Evolutionary conservation across 1,140 invertebrate genomes (phyloP).

Genomic region (Brachionus rubens): DNA sequence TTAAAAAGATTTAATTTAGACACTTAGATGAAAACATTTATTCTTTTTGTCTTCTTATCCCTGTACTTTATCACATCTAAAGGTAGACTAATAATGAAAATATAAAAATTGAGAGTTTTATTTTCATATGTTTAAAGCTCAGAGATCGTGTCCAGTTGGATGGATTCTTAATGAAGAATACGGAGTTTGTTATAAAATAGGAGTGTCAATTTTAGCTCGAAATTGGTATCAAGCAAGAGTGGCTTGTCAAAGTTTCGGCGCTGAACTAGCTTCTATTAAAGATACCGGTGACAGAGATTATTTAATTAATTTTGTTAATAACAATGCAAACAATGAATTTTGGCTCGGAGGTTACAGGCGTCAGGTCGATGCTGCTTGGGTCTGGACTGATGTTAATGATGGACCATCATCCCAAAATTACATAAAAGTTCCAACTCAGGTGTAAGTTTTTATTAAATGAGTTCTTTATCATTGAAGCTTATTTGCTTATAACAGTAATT

Average conservation of each 20-base stretch:
- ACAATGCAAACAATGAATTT: constrained; percentile 16
- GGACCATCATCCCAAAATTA: constrained; percentile 28
- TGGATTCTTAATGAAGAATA: constrained; percentile 43
- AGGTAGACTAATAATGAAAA: too few species aligned
- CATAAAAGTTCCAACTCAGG: constrained; percentile 12
- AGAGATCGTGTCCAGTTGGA: constrained; percentile 33
- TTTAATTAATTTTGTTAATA: constrained; percentile 12
- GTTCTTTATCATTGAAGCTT: not conserved
- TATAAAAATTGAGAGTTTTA: not conserved
- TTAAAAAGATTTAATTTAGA: too few species aligned
- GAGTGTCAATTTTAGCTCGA: constrained; percentile 4
- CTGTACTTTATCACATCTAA: too few species aligned
- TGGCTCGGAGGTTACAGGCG: constrained; percentile 30
- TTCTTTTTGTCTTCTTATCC: too few species aligned
- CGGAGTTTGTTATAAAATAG: constrained; percentile 16
- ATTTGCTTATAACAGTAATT: constrained; percentile 10
- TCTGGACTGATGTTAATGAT: constrained; percentile 35
- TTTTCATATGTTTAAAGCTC: not conserved
- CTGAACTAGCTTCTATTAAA: constrained; percentile 30
- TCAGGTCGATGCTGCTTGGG: constrained; percentile 4
- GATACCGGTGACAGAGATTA: constrained; percentile 40
- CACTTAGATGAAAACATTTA: too few species aligned
- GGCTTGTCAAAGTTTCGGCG: constrained; percentile 17
- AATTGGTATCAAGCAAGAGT: constrained; percentile 44
- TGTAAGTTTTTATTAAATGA: not conserved